Evolutionary conservation across 2,888 invertebrate species (phyloP), one percentile per base, ranked within the genome.

Genomic region (Julus scanicus): DNA sequence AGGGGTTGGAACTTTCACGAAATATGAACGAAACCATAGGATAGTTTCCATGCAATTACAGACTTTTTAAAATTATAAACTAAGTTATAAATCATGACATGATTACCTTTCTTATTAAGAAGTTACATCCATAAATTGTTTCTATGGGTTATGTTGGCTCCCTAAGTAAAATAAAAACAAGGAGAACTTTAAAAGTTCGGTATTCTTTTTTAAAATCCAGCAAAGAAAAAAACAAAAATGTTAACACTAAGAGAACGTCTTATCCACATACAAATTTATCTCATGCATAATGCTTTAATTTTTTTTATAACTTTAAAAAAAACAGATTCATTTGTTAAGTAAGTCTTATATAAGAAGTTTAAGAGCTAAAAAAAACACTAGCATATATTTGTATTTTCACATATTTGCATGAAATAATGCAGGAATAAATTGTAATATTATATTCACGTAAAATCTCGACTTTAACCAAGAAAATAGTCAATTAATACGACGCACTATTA

Each of bases 1-100:
- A 63, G 63, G 29, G 63, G 63, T 63, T 63, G 63, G 63, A 63
- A 63, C 63, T n/a, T 63, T 63, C 63, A 63, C 63, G 63, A 63
- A 63, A 63, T 20, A n/a, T n/a, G 63, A 63, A 8, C n/a, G 17
- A 63, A 63, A 63, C 63, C 17, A 17, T 63, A 57, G 17, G 15
- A 1, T 17, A n/a, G 63, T 20, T 63, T 5, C 20, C 63, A n/a
- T 63, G 63, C 63, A 63, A 63, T 63, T 63, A 63, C n/a, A 8
- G 63, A 20, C 15, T 20, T 20, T 63, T 63, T 63, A 63, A 63
- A 15, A 63, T 63, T 17, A 63, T 63, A 15, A 63, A 63, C 63
- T 63, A 63, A 63, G 63, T 63, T n/a, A 63, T 63, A 63, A 63
- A 63, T 63, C 63, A 63, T 20, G n/a, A 20, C 63, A 63, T 20